Percentiles rank a stretch among this genome's conserved stretches.
Evolutionary conservation across 2,888 invertebrate genomes (phyloP).

Genomic region (Drosophila flavopinicola): DNA sequence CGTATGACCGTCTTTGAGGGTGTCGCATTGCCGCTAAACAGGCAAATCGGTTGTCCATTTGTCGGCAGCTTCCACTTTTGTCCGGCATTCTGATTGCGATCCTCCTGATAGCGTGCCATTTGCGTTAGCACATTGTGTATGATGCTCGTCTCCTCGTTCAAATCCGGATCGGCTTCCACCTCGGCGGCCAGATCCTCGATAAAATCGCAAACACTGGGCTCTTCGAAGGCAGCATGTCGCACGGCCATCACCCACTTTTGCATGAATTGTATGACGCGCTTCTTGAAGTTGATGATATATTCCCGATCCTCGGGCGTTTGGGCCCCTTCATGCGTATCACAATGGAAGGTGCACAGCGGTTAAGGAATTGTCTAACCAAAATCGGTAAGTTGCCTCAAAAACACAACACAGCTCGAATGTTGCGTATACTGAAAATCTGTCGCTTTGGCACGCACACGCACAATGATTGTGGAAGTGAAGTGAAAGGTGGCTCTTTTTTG

Average conservation of each 20-base stretch:
- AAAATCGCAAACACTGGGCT: conserved; percentile 89
- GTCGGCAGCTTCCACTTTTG: conserved; percentile 90
- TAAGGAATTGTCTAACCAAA: conserved; percentile 81
- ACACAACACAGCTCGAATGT: neutral
- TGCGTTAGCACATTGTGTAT: conserved; percentile 89
- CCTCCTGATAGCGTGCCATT: conserved; percentile 87
- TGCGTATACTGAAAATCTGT: conserved; percentile 6
- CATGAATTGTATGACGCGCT: conserved; percentile 91
- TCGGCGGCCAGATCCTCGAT: conserved; percentile 90
- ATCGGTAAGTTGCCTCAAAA: neutral
- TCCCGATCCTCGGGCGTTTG: conserved; percentile 87
- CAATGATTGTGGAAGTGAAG: neutral
- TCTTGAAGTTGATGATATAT: conserved; percentile 88
- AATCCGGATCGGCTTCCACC: conserved; percentile 88
- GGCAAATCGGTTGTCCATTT: conserved; percentile 88
- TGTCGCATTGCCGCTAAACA: conserved; percentile 87
- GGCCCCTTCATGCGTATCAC: conserved; percentile 84
- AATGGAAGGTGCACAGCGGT: conserved; percentile 85
- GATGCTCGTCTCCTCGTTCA: conserved; percentile 88
- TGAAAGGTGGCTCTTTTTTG: neutral
- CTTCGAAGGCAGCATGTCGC: conserved; percentile 90
- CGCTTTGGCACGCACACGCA: conserved; percentile 37
- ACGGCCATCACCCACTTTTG: conserved; percentile 90
- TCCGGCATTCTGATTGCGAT: conserved; percentile 86
- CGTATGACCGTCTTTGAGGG: conserved; percentile 87